phyloP scores from a whole-genome alignment of 1,140 invertebrate species.

The Ganaspis sp. region DNA sequence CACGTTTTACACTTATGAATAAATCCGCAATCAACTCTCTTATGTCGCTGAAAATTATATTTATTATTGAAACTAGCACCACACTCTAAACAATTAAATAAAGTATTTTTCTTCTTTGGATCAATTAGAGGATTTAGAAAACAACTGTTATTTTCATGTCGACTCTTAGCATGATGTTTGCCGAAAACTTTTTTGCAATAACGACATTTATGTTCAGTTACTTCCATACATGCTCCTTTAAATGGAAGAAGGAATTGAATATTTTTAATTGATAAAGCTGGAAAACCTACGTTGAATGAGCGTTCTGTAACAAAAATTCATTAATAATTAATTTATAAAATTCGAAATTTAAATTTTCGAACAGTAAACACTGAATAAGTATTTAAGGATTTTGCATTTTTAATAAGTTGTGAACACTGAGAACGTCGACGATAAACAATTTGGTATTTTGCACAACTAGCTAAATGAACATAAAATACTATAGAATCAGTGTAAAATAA shows the following conservation, averaged over 20 bases:
- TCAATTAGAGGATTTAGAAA: not conserved
- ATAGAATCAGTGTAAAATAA: no score
- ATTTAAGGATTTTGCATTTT: no score
- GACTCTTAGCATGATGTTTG: not conserved
- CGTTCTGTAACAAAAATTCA: not conserved
- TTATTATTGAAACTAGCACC: not conserved
- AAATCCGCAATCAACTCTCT: not conserved
- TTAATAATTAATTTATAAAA: not conserved
- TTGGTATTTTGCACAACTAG: no score
- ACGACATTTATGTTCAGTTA: not conserved
- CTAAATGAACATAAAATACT: no score
- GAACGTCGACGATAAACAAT: no score
- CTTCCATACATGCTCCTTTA: not conserved
- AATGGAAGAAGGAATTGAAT: not conserved
- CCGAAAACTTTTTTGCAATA: not conserved
- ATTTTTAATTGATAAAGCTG: not conserved
- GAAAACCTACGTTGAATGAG: not conserved
- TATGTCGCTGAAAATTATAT: not conserved
- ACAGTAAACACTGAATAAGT: no score
- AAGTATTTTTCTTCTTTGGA: not conserved
- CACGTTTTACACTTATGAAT: not conserved
- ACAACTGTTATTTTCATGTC: conserved; percentile 11
- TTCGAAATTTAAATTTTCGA: not conserved
- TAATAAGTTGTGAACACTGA: no score
- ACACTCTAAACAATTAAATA: not conserved